phyloP scores from a whole-genome alignment of 2,113 vertebrate genomes.

The Mormyrus lacerda region DNA sequence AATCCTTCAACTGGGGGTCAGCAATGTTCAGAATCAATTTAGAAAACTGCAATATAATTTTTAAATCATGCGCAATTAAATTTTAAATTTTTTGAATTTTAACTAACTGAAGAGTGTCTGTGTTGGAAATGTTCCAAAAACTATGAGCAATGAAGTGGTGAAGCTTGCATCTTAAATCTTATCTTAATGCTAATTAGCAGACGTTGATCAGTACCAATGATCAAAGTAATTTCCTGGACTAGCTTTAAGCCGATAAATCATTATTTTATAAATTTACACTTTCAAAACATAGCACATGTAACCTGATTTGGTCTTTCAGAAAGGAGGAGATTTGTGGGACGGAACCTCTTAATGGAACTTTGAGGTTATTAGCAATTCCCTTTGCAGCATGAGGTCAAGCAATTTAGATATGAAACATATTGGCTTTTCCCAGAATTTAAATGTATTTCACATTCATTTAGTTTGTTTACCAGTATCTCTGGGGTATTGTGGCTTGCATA shows the following conservation, averaged over 20 bases:
- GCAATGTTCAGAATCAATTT: neutral
- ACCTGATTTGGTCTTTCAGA: neutral
- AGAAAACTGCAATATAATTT: neutral
- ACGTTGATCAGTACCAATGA: neutral
- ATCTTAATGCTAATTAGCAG: neutral
- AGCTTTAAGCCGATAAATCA: neutral
- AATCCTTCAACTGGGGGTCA: neutral
- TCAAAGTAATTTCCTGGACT: neutral
- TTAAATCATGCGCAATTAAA: neutral
- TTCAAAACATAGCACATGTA: neutral
- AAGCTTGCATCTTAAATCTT: neutral
- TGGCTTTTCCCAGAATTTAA: conserved; percentile 1
- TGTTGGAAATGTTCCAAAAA: neutral
- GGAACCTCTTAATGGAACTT: neutral
- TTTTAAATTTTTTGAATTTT: neutral
- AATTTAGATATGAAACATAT: conserved; percentile 3
- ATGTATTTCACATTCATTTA: conserved; percentile 7
- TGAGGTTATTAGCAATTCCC: neutral
- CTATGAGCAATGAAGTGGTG: neutral
- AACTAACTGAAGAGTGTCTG: neutral
- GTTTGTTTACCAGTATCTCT: conserved; percentile 1
- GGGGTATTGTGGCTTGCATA: neutral
- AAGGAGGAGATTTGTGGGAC: neutral
- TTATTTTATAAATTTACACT: neutral
- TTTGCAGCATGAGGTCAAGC: neutral